Evolutionary conservation across 2,888 invertebrate genomes (phyloP).

Genomic region (Chydorus sphaericus): DNA sequence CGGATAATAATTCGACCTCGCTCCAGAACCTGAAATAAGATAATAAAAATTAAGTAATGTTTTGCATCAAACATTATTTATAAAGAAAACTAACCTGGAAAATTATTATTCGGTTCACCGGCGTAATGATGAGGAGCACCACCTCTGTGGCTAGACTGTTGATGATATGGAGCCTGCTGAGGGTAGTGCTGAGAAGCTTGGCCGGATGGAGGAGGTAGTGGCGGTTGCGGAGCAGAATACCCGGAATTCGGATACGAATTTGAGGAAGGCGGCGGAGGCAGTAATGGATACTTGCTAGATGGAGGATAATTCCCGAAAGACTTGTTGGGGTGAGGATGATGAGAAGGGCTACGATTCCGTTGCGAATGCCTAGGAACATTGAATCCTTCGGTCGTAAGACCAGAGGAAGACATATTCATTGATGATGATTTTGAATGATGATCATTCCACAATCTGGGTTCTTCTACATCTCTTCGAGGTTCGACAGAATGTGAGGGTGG

Average conservation of each 20-base stretch:
- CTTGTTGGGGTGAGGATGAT: no score
- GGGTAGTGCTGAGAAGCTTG: not conserved
- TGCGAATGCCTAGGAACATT: no score
- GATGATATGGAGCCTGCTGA: not conserved
- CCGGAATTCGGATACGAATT: not conserved
- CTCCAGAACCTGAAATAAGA: not conserved
- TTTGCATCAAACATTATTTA: not conserved
- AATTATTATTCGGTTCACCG: not conserved
- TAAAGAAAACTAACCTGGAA: not conserved
- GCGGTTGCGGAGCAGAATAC: not conserved
- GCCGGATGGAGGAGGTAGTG: not conserved
- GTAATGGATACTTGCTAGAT: no score
- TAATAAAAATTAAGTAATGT: not conserved
- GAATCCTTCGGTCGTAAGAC: no score
- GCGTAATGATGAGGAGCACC: not conserved
- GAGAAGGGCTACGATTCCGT: no score
- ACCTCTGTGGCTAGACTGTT: not conserved
- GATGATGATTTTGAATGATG: no score
- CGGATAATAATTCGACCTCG: not conserved
- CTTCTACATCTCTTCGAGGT: not conserved
- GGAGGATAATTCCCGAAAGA: no score
- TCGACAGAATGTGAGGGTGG: not conserved
- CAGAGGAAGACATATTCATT: no score
- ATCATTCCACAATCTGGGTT: no score
- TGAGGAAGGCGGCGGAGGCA: not conserved